A percentile compares a stretch with the other conserved stretches of the same genome.
phyloP scores from a whole-genome alignment of 2,113 vertebrate genomes.

The Apaloderma vittatum region DNA sequence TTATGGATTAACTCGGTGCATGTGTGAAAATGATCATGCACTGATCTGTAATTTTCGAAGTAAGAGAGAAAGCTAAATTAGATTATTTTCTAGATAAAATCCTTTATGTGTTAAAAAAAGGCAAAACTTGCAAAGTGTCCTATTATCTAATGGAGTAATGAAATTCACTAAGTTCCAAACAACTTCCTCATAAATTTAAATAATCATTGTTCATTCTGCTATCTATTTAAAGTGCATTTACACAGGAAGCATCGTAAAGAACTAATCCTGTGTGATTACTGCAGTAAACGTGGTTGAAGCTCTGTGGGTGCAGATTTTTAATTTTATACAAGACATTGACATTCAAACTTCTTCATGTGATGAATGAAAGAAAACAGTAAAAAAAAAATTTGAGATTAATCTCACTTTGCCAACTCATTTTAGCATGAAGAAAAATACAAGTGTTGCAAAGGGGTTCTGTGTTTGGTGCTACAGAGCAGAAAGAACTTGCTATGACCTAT shows the following conservation, averaged over 20 bases:
- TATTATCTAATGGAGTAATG: background rate
- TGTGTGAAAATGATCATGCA: background rate
- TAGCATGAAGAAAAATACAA: background rate
- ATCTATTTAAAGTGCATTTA: background rate
- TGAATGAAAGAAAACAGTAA: background rate
- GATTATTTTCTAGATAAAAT: background rate
- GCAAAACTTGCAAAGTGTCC: background rate
- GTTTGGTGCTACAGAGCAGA: background rate
- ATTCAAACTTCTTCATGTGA: background rate
- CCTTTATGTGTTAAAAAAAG: background rate
- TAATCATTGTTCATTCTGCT: background rate
- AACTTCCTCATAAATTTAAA: background rate
- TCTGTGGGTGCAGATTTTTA: background rate
- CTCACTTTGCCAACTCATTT: background rate
- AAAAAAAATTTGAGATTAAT: background rate
- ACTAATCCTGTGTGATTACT: background rate
- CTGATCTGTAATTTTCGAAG: slow-evolving; percentile 1
- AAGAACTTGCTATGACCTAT: background rate
- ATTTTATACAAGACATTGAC: background rate
- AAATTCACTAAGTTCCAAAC: background rate
- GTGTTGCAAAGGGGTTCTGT: background rate
- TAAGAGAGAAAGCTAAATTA: background rate
- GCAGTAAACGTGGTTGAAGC: background rate
- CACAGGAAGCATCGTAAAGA: background rate
- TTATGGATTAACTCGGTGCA: background rate